phyloP scores from a whole-genome alignment of 2,113 vertebrate species.

The Otis tarda region DNA sequence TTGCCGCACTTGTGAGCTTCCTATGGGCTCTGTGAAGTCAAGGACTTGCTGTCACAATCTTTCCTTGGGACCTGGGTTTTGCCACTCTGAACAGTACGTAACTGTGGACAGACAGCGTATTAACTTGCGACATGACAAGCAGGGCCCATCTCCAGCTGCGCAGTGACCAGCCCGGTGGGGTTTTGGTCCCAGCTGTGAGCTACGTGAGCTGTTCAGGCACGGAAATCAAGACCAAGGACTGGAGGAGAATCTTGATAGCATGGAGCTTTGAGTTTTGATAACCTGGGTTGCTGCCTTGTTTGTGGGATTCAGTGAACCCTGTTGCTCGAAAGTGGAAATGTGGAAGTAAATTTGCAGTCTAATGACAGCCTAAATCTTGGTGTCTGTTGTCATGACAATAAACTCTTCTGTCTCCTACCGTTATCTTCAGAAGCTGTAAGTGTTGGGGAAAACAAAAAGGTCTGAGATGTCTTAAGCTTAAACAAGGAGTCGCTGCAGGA shows the following conservation, averaged over 20 bases:
- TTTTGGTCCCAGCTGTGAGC: not conserved
- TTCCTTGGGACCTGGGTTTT: not conserved
- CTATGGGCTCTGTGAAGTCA: not conserved
- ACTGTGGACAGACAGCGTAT: not conserved
- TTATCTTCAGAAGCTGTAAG: not conserved
- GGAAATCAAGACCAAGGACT: not conserved
- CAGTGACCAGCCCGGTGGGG: not conserved
- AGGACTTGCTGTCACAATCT: not conserved
- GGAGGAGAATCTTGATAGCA: not conserved
- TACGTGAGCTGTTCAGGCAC: not conserved
- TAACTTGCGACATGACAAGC: not conserved
- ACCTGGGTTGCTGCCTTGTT: not conserved
- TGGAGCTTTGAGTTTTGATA: not conserved
- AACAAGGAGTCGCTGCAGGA: not conserved
- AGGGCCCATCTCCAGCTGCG: not conserved
- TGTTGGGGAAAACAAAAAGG: not conserved
- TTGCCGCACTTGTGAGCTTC: not conserved
- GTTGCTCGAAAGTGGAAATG: not conserved
- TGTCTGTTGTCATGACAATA: not conserved
- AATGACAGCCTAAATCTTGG: not conserved
- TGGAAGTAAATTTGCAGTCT: not conserved
- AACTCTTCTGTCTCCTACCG: not conserved
- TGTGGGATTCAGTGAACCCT: not conserved
- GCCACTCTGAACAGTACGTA: not conserved
- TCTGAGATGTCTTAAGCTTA: not conserved